A percentile compares a stretch with the other conserved stretches of the same genome.
Evolutionary conservation across 2,797 vertebrate species (phyloP).

Genomic region (Luscinia megarhynchos): DNA sequence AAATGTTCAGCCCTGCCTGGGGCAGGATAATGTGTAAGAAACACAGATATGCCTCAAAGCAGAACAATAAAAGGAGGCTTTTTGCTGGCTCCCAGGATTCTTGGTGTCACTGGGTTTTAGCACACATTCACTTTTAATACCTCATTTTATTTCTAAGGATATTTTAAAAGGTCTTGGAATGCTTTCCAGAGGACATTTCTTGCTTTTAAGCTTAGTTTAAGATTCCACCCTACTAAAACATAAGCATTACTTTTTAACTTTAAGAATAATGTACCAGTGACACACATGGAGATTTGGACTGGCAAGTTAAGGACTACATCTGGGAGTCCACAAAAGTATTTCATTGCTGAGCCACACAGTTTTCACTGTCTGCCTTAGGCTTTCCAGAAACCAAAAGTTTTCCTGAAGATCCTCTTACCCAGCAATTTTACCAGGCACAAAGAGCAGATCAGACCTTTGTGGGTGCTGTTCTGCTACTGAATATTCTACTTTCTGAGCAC

Average conservation of each 20-base stretch:
- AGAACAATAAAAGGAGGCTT: not conserved
- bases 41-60: not conserved
- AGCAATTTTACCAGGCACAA: not conserved
- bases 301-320: not conserved
- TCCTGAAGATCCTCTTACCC: not conserved
- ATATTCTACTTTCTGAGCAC: not conserved
- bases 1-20: not conserved
- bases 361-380: not conserved
- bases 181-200: not conserved
- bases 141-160: not conserved
- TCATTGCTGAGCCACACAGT: not conserved
- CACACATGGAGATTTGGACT: not conserved
- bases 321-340: not conserved
- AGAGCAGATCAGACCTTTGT: not conserved
- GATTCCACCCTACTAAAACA: not conserved
- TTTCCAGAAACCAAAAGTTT: not conserved
- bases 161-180: not conserved
- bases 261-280: not conserved
- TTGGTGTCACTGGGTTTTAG: not conserved
- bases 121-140: not conserved
- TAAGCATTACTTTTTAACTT: not conserved
- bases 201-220: not conserved
- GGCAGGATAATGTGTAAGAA: not conserved
- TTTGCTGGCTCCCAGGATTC: not conserved
- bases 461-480: not conserved